phyloP scores from a whole-genome alignment of 2,888 invertebrate species.

The Dicyrtoma fusca region DNA sequence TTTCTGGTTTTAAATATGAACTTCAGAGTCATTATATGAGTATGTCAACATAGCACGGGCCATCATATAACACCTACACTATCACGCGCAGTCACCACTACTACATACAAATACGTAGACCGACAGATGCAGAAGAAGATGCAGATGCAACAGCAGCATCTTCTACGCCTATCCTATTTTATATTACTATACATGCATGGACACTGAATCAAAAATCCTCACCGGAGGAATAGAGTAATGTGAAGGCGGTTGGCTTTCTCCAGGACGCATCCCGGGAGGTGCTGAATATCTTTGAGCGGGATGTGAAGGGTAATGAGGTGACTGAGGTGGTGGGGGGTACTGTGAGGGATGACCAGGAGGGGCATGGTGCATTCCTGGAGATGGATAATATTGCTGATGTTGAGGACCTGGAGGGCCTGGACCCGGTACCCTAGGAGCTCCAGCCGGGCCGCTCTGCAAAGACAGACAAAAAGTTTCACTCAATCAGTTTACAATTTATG shows the following conservation, averaged over 20 bases:
- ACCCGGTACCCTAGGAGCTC: constrained; percentile 33
- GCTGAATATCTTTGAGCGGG: constrained; percentile 53
- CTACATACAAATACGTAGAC: no score
- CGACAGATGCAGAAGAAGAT: no score
- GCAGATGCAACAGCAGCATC: no score
- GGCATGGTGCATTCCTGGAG: constrained; percentile 35
- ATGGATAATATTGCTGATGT: constrained; percentile 39
- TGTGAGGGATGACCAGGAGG: constrained; percentile 46
- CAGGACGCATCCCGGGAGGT: constrained; percentile 52
- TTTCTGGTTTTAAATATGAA: no score
- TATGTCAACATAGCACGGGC: no score
- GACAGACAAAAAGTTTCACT: neutral
- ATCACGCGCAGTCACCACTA: no score
- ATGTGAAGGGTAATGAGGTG: constrained; percentile 55
- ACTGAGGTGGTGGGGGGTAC: constrained; percentile 53
- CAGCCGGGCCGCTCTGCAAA: constrained; percentile 47
- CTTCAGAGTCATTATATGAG: no score
- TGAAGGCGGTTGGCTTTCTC: constrained; percentile 53
- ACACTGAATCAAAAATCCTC: constrained; percentile 1
- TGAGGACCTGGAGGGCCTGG: constrained; percentile 24
- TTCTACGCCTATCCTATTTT: no score
- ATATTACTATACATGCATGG: no score
- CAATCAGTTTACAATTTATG: neutral
- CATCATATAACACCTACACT: no score
- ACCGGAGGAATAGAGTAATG: constrained; percentile 47